Base-by-base conservation (phyloP, 2,113 vertebrate species). In the Prunella himalayana region DNA sequence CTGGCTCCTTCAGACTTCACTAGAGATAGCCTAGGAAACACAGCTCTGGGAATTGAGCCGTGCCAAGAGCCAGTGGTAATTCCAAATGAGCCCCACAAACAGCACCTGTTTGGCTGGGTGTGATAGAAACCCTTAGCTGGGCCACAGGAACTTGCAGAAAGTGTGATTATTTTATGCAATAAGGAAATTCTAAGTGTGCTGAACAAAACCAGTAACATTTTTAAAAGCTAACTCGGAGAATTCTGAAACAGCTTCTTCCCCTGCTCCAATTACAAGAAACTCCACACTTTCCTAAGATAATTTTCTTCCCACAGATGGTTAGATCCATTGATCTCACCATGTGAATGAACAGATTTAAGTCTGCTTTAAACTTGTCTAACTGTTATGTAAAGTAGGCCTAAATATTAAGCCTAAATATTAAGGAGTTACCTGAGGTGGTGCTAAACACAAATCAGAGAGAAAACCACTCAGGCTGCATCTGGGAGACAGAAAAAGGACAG, bases 51-150 rank as follows among this genome's bases (percentile, higher is more conserved):
- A 72, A 82, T 11, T 94, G 35, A 91, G 82, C 69, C 17, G 10
- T 60, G 84, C 95, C 91, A 71, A 81, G 91, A 90, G 88, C 18
- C 49, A 21, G 91, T 22, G 90, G 88, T 61, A 49, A 89, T 63
- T 70, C 90, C 56, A 54, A 87, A 90, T 1, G 85, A 88, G 77
- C 73, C 83, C 66, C n/a, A 70, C 86, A 94, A 89, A 85, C 57
- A 30, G 4, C 88, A 96, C 91, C 95, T 97, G 95, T 54, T 33
- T 89, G 51, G 61, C 31, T 70, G 88, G 86, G 86, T 39, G 71
- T 30, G 7, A 80, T 44, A 37, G 15, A 91, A 94, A 92, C n/a
- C 85, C 86, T 61, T 1, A 61, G 64, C 91, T 51, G 44, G 84
- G 49, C 89, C 87, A 63, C 44, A 3, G 95, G 89, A 90, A 81